Percentiles rank a stretch among this genome's conserved stretches.
These are phyloP conservation scores for Tenthredo livida DNA, from an alignment of 2,888 invertebrate genomes.

Conservation along the genomic window DNA sequence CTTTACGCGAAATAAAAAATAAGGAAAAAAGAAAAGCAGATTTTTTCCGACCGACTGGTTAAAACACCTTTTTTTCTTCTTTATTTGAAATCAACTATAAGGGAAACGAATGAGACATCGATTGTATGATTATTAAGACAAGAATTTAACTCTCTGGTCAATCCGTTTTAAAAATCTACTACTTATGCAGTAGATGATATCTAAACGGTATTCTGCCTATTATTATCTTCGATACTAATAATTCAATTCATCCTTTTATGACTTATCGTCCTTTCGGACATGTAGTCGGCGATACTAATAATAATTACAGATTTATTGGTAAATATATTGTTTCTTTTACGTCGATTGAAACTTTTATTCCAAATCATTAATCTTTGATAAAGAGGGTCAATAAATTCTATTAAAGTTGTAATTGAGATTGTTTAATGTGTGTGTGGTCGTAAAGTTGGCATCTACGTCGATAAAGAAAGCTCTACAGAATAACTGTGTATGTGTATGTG, in stretches of 20 bases:
- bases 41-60: not conserved
- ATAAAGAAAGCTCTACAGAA: not conserved
- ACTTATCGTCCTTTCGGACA: no score
- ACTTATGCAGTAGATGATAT: not conserved
- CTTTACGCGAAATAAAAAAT: not conserved
- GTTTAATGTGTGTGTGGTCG: constrained; percentile 15
- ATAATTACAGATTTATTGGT: not conserved
- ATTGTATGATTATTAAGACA: not conserved
- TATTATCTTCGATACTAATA: not conserved
- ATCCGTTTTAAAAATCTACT: not conserved
- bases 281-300: no score
- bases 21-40: not conserved
- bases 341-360: not conserved
- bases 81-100: not conserved
- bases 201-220: not conserved
- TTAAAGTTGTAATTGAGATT: not conserved
- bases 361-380: not conserved
- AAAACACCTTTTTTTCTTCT: not conserved
- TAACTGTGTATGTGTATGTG: not conserved
- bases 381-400: not conserved
- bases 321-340: not conserved
- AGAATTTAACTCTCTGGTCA: not conserved
- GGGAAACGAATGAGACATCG: not conserved
- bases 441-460: constrained; percentile 35
- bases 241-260: no score